Base-by-base conservation (phyloP, 92 coral and sea anemone species). In the Palythoa grandiflora region DNA sequence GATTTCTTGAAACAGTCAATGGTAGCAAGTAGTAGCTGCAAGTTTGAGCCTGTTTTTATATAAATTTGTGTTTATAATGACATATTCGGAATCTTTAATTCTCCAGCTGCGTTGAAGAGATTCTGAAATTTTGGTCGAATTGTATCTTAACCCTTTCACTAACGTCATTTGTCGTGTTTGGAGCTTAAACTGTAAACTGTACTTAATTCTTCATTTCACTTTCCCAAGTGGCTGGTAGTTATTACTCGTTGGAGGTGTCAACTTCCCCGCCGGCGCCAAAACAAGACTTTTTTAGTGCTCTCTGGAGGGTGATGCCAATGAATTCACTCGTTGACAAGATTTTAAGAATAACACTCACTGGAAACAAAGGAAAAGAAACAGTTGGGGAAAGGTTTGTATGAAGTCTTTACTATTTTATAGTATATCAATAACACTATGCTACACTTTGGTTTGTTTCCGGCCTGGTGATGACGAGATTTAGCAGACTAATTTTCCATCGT, bases 191-290 rank as follows among this genome's bases (percentile, higher is more conserved):
- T 3, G 40, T 68, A 71, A 28, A 35, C 75, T 39, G 19, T 9
- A 73, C 50, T 16, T 15, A 53, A 16, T 37, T 11, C 9, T 38
- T 37, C 59, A 15, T 36, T 11, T 71, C 9, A 39, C 10, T 37
- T 72, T 52, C 54, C 59, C 55, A 57, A 81, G 86, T 81, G 40
- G 71, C 60, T 15, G 86, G 86, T 0, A 40, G 61, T 50, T 81
- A 81, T 37, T 81, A 81, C 75, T 48, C 74, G 60, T 54, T 81
- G 21, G 47, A 40, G 16, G 21, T 81, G 59, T 48, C 86, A 74
- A 66, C 61, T 2, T 81, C 86, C 1, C 40, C 52, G 14, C 28
- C 0, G 28, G 28, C 28, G 28, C 21, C 39, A 37, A 50, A 20
- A 1, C 44, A 47, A 12, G 13, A 50, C 86, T 12, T 66, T 51